phyloP scores from a whole-genome alignment of 2,797 vertebrate genomes.

The Morus bassanus region DNA sequence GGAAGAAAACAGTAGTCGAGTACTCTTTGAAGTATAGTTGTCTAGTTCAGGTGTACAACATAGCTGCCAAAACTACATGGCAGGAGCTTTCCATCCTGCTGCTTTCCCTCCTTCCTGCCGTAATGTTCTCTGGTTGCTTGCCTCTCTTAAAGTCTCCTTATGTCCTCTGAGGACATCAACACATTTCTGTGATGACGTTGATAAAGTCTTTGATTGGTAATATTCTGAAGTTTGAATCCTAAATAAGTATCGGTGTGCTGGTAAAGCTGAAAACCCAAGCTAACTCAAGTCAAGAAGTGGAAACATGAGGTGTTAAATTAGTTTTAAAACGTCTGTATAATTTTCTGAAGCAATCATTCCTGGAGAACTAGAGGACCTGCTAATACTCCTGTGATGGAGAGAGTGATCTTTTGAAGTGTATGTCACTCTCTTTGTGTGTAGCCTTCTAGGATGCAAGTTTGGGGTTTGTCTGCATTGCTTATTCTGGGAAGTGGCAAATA shows the following conservation, averaged over 20 bases:
- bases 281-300: not conserved
- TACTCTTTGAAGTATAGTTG: not conserved
- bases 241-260: not conserved
- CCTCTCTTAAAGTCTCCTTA: not conserved
- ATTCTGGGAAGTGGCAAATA: not conserved
- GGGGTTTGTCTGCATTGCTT: not conserved
- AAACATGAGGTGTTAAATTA: not conserved
- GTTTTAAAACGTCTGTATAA: not conserved
- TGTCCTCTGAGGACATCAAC: not conserved
- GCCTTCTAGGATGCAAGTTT: not conserved
- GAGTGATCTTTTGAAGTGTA: not conserved
- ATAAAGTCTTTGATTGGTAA: not conserved
- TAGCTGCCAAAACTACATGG: not conserved
- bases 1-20: not conserved
- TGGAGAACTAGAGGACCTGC: not conserved
- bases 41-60: not conserved
- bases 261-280: not conserved
- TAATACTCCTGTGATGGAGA: not conserved
- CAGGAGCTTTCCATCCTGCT: not conserved
- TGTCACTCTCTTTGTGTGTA: accelerated
- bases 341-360: not conserved
- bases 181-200: not conserved
- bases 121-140: not conserved
- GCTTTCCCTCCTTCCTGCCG: not conserved
- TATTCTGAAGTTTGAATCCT: not conserved